Evolutionary conservation across 2,797 vertebrate species (phyloP).

Genomic region (Amphiprion clarkii): DNA sequence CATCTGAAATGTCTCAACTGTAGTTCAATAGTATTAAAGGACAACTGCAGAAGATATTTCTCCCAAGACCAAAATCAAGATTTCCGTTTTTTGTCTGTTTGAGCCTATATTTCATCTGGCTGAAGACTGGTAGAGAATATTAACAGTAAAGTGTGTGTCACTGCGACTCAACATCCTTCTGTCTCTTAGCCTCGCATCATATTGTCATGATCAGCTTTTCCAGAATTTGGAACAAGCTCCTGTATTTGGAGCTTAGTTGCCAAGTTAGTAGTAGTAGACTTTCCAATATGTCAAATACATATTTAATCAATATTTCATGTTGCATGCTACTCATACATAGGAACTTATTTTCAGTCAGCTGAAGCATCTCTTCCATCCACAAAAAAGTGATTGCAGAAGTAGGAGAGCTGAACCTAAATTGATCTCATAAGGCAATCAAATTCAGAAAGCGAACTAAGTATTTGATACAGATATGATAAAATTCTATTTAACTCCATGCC

Average conservation of each 20-base stretch:
- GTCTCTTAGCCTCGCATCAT: not conserved
- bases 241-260: conserved; percentile 5
- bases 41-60: not conserved
- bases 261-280: conserved; percentile 14
- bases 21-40: not conserved
- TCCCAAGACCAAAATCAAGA: not conserved
- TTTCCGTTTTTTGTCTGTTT: too few species aligned
- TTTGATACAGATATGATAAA: conserved; percentile 25
- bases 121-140: too few species aligned
- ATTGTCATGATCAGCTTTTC: not conserved
- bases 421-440: conserved; percentile 29
- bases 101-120: too few species aligned
- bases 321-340: not conserved
- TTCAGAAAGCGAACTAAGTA: conserved; percentile 18
- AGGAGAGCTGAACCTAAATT: conserved; percentile 20
- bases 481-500: conserved; percentile 8
- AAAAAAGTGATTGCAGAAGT: conserved; percentile 6
- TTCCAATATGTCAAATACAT: conserved; percentile 15
- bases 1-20: not conserved
- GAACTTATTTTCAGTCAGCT: conserved; percentile 37
- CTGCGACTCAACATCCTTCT: too few species aligned
- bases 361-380: conserved; percentile 23
- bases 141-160: too few species aligned
- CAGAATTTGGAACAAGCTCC: not conserved
- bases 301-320: conserved; percentile 13